phyloP scores from a whole-genome alignment of 2,113 vertebrate species.

The Muntiacus reevesi region DNA sequence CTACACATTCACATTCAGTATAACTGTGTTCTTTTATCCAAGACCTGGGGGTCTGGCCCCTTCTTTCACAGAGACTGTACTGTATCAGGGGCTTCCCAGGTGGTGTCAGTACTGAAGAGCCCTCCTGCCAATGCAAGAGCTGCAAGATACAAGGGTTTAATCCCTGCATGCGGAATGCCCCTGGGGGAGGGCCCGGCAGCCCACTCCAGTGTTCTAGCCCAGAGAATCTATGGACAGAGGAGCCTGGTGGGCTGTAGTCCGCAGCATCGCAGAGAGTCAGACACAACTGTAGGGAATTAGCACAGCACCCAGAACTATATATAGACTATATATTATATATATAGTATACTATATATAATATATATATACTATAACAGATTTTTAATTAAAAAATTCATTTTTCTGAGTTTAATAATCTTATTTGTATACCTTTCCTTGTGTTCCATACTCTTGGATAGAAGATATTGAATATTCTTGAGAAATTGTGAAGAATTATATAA shows the following conservation, averaged over 20 bases:
- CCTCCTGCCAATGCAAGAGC: no score
- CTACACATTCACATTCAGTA: background rate
- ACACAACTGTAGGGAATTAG: background rate
- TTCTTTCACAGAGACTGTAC: background rate
- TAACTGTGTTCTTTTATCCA: background rate
- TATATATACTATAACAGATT: background rate
- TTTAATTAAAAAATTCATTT: background rate
- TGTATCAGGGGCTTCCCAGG: no score
- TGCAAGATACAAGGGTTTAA: no score
- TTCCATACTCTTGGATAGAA: background rate
- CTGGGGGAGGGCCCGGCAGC: no score
- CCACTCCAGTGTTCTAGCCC: background rate
- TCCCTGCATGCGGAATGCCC: no score
- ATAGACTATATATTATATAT: no score
- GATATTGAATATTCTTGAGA: background rate
- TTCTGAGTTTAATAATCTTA: background rate
- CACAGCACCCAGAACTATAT: background rate
- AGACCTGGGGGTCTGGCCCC: fast-evolving
- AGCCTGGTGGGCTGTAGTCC: background rate
- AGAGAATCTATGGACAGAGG: background rate
- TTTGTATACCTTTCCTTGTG: background rate
- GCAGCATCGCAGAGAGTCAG: fast-evolving
- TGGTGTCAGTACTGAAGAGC: no score
- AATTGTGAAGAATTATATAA: background rate
- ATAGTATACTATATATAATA: background rate